Base-by-base conservation (phyloP, 2,888 invertebrate genomes). In the Crossocerus cetratus region DNA sequence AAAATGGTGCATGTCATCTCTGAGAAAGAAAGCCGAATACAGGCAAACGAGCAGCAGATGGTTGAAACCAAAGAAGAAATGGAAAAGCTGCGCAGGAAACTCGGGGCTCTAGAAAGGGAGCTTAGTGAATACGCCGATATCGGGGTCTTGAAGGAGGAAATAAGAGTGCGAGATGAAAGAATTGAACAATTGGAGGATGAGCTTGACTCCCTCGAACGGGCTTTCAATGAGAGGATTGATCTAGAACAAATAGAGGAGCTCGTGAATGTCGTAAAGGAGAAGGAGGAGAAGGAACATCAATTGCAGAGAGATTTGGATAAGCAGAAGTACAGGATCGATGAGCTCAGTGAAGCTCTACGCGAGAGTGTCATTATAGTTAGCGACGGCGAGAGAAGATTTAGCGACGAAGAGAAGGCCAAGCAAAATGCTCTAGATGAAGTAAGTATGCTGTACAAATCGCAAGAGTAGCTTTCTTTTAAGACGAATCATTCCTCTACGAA, bases 341-440 rank as follows among this genome's bases (percentile, higher is more conserved):
- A 96, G 86, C 89, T 96, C 72, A 95, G 96, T 88, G 95, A 96
- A 81, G 97, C 97, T 20, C 91, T 98, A 72, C 93, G 96, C 72
- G 96, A 96, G 89, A 97, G 96, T 76, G 94, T 95, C 67, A 89
- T 93, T 86, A 93, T 95, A 84, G 93, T 94, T n/a, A 92, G 93
- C 2, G 94, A 95, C 79, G 92, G 94, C 76, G 94, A 95, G 88
- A 77, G 70, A 11, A 86, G 81, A 58, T 69, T 85, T 14, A 81
- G 78, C 18, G 64, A 57, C 76, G 94, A 94, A 86, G 94, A 94
- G 87, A 91, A 92, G 83, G 92, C 92, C 83, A 91, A 93, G 82
- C 93, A 93, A 81, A 92, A 93, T 86, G 93, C 94, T 74, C 91
- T 94, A 83, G 93, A 93, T 84, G 94, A 93, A 93, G 95, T 95